Base-by-base conservation (phyloP, 2,888 invertebrate genomes). In the Rhamnusium bicolor region DNA sequence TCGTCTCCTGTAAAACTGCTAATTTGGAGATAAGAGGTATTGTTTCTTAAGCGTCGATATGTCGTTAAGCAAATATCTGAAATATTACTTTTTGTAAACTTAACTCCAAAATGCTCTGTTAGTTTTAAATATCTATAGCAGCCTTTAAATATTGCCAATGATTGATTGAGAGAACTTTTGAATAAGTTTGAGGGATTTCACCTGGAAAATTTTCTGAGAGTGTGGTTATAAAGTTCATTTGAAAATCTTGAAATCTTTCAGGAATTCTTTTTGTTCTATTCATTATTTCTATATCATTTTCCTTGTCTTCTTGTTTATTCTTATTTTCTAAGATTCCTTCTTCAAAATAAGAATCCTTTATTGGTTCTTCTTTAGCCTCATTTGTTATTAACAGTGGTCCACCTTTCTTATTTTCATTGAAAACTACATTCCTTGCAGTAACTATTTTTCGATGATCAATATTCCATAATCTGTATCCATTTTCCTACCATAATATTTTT, bases 391-490 rank as follows among this genome's bases (percentile, higher is more conserved):
- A 12, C 7, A 12, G 12, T 40, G 16, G 24, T 24, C 24, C 29
- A 40, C 12, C 10, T 10, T 18, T n/a, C 51, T 32, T 18, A 1
- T 67, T 70, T 49, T 77, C 77, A 51, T 73, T 69, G 62, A 77
- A 76, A 27, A 74, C 63, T 6, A 74, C 67, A 77, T 74, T 54
- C 66, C 73, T 58, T 65, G 24, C 72, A 54, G 4, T n/a, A 10
- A 75, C 24, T 12, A 75, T 27, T 62, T 66, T 73, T 18, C 21
- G 21, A 49, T 70, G 16, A 18, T 32, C 24, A 8, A 40, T 6
- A 32, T 75, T 29, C 73, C 77, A 77, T n/a, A 77, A 60, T 14
- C 75, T 58, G 46, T 77, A 79, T 32, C 77, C 76, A 71, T 79
- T 79, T 5, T 61, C 75, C 79, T 46, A 74, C 27, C 69, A 78